phyloP scores from a whole-genome alignment of 2,113 vertebrate genomes.

The Zosterops lateralis region DNA sequence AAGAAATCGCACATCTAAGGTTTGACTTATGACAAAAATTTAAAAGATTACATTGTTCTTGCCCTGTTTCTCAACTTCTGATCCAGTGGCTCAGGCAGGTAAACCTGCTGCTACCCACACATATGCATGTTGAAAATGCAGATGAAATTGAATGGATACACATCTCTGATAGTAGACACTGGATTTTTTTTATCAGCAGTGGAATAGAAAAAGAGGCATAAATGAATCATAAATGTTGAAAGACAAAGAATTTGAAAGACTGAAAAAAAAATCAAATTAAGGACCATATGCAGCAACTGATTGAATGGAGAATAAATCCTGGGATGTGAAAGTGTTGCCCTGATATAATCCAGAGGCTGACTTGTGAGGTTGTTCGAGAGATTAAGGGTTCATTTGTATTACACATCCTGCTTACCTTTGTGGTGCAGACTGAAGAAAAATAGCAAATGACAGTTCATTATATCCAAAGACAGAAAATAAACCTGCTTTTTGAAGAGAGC shows the following conservation, averaged over 20 bases:
- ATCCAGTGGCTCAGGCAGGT: neutral
- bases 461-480: neutral
- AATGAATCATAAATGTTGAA: neutral
- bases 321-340: neutral
- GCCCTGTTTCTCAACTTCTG: neutral
- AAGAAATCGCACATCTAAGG: neutral
- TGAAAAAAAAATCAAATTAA: neutral
- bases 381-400: neutral
- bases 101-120: neutral
- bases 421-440: neutral
- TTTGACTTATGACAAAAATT: neutral
- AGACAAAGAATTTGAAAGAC: neutral
- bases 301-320: neutral
- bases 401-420: neutral
- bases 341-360: neutral
- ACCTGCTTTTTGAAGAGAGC: neutral
- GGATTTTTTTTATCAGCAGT: neutral
- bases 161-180: neutral
- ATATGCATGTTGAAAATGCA: neutral
- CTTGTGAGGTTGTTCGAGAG: neutral
- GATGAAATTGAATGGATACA: neutral
- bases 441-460: neutral
- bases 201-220: neutral
- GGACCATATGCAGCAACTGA: neutral
- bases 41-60: neutral